These are phyloP conservation scores for Phaethornis superciliosus DNA, from an alignment of 2,113 vertebrate species.

Conservation along the genomic window DNA sequence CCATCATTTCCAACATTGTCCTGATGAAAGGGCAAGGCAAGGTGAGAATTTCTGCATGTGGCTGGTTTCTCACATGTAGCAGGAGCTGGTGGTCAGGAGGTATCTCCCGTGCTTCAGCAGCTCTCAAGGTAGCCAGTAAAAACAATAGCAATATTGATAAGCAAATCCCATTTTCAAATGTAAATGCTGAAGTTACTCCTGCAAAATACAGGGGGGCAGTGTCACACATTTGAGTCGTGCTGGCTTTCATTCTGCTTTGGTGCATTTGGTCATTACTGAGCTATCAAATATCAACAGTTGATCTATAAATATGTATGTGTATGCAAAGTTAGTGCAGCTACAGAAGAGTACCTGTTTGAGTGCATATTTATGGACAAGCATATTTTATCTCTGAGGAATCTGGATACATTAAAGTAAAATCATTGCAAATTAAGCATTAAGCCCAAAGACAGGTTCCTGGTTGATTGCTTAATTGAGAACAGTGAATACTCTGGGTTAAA, in stretches of 20 bases:
- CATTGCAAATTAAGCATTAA: background rate
- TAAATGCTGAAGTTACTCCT: background rate
- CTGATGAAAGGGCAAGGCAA: slow-evolving; percentile 98
- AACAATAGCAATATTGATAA: background rate
- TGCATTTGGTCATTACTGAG: background rate
- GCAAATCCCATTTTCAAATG: background rate
- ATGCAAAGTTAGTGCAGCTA: background rate
- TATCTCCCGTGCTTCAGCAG: background rate
- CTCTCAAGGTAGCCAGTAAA: background rate
- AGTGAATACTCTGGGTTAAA: background rate
- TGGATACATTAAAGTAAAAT: background rate
- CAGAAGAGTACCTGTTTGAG: background rate
- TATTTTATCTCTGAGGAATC: background rate
- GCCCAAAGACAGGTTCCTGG: background rate
- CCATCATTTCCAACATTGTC: slow-evolving; percentile 97
- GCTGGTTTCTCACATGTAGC: background rate
- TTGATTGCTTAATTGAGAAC: background rate
- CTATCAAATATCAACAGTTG: background rate
- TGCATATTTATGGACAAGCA: background rate
- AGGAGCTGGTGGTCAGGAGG: background rate
- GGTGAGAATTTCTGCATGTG: slow-evolving; percentile 75
- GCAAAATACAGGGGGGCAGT: background rate
- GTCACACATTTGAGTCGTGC: rapidly evolving
- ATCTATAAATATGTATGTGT: slow-evolving; percentile 2
- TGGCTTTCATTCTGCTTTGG: background rate